Conservation (phyloP, 1,140 invertebrate genomes). For the Galendromus occidentalis region DNA sequence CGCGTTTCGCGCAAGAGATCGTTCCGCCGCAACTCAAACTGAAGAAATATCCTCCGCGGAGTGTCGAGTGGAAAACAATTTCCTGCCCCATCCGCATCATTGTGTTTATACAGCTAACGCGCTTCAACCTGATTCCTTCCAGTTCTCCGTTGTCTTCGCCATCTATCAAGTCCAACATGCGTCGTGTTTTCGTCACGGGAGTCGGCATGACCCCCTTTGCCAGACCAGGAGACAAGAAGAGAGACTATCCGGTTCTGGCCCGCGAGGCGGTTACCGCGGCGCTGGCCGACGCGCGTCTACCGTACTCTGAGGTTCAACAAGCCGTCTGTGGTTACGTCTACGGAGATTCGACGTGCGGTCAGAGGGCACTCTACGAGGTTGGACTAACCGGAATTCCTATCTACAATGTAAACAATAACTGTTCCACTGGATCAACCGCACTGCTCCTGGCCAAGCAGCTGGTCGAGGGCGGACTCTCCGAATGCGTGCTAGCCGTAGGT, state of each 20-base stretch:
- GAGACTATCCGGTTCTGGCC: conserved; percentile 87
- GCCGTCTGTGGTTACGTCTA: conserved; percentile 85
- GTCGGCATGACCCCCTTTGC: conserved; percentile 94
- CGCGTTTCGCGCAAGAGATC: no score
- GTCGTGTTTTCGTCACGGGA: conserved; percentile 67
- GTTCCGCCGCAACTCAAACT: no score
- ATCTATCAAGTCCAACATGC: background rate
- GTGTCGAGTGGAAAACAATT: no score
- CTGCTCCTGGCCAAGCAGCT: conserved; percentile 73
- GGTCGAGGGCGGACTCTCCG: conserved; percentile 54
- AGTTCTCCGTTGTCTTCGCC: no score
- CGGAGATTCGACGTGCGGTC: conserved; percentile 88
- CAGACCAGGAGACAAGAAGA: conserved; percentile 56
- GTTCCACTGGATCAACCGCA: conserved; percentile 83
- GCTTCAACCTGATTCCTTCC: no score
- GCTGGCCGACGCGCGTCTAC: conserved; percentile 60
- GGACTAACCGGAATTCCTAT: conserved; percentile 93
- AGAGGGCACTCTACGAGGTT: conserved; percentile 77
- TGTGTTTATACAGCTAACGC: no score
- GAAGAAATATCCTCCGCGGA: no score
- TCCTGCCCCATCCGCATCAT: no score
- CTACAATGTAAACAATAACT: conserved; percentile 97
- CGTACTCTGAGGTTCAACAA: conserved; percentile 59
- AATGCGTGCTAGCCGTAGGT: conserved; percentile 77
- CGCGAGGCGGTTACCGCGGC: conserved; percentile 79